Percentiles rank a stretch among this genome's conserved stretches.
Conservation (phyloP, 2,888 invertebrate genomes). For the Synergus itoensis region DNA sequence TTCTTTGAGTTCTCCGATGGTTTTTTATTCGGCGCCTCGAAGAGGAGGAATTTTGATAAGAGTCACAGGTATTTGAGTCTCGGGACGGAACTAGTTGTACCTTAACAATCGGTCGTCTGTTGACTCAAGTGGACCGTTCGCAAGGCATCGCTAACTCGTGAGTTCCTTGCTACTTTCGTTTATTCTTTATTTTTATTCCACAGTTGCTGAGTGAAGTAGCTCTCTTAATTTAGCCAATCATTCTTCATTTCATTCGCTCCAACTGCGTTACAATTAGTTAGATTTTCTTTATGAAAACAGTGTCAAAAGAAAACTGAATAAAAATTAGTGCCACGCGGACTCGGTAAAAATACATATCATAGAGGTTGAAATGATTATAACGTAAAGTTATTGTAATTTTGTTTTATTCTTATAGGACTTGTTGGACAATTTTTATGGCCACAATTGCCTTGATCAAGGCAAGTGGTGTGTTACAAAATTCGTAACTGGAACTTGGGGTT, state of each 20-base stretch:
- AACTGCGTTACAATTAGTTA: neutral
- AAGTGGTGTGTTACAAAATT: slow-evolving; percentile 25
- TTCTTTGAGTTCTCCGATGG: neutral
- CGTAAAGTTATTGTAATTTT: too few relatives aligned
- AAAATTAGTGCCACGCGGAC: neutral
- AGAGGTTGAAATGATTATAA: too few relatives aligned
- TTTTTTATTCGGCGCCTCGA: neutral
- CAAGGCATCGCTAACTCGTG: slow-evolving; percentile 44
- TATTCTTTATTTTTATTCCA: slow-evolving; percentile 11
- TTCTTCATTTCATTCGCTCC: neutral
- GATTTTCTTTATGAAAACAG: neutral
- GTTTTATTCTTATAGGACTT: too few relatives aligned
- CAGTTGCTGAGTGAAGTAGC: neutral
- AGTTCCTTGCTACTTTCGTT: slow-evolving; percentile 11
- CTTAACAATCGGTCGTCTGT: slow-evolving; percentile 48
- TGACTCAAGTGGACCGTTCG: slow-evolving; percentile 46
- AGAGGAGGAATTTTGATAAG: slow-evolving; percentile 44
- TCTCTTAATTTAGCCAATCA: slow-evolving; percentile 33
- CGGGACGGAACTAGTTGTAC: slow-evolving; percentile 45
- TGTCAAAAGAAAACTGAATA: neutral
- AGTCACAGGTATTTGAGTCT: slow-evolving; percentile 45
- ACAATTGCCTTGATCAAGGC: neutral
- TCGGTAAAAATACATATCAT: too few relatives aligned
- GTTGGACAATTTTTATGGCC: too few relatives aligned
- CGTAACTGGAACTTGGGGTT: slow-evolving; percentile 34